These are phyloP conservation scores for Melanerpes formicivorus DNA, from an alignment of 2,113 vertebrate genomes.

Conservation along the genomic window DNA sequence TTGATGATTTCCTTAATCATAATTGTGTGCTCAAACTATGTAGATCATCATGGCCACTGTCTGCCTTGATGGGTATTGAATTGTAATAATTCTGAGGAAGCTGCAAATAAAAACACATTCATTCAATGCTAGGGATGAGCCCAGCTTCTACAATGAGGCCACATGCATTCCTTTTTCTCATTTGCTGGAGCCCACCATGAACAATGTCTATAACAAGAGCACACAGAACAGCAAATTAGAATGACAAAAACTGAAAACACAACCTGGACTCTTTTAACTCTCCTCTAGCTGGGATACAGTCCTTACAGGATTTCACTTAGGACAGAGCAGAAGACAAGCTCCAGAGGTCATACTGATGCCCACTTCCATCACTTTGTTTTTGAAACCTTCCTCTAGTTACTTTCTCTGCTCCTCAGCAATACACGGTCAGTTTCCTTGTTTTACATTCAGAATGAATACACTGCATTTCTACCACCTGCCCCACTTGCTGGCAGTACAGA, in stretches of 20 bases:
- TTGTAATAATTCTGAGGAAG: accelerated
- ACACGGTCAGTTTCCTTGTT: background rate
- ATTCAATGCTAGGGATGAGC: background rate
- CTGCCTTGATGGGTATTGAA: accelerated
- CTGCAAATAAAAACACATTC: background rate
- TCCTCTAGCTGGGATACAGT: background rate
- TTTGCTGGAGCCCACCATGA: background rate
- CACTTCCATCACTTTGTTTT: accelerated
- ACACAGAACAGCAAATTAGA: background rate
- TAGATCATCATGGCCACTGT: background rate
- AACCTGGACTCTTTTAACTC: background rate
- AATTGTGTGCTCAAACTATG: background rate
- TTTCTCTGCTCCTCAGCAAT: background rate
- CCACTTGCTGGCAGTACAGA: background rate
- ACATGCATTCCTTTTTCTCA: background rate
- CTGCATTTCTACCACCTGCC: background rate
- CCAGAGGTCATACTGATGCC: background rate
- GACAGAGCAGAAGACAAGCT: background rate
- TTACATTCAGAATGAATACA: background rate
- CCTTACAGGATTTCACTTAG: background rate
- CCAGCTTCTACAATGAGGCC: background rate
- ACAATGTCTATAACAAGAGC: background rate
- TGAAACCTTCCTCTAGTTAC: background rate
- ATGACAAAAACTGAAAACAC: background rate
- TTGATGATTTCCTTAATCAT: accelerated